Evolutionary conservation across 2,113 vertebrate genomes (phyloP), one percentile per base, ranked within the genome.

Genomic region (Nothocercus julius): DNA sequence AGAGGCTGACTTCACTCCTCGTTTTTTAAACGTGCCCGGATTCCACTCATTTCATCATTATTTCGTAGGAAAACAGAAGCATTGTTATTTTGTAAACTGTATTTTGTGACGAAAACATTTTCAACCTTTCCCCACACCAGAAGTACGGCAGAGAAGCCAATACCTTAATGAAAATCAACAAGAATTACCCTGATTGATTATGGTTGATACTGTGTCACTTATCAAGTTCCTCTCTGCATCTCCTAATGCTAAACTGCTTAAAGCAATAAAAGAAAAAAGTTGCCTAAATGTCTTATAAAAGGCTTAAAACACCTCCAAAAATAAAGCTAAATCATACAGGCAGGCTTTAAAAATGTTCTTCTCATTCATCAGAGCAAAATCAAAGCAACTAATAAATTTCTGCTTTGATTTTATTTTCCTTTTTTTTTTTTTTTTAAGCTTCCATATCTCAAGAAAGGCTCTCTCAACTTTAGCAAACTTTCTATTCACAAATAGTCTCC

Each of bases 371-470:
- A 36, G 85, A 69, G 56, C 53, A 76, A 86, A 96, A 92, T 96
- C 90, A 96, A 96, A 96, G 94, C 86, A 93, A 87, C 93, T 89
- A 82, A 92, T 95, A 94, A 93, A 96, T 92, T 92, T 82, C 54
- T 68, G 66, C 94, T 95, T 94, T 93, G 89, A 61, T 89, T 95
- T 85, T 84, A 47, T 70, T 93, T 92, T 73, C 22, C 44, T 42
- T 89, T 54, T 49, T 90, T 88, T 49, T 90, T 88, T 56, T 49
- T 49, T 84, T 90, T 90, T 47, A 77, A 81, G 64, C 1, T 0
- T 45, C 40, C 85, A 89, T 95, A 94, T 95, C 95, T 87, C 73
- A 56, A 63, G 76, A 93, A 69, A 8, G 3, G 8, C 67, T 63
- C 25, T 59, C 89, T 40, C 58, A n/a, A 36, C 73, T 92, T 91